A percentile compares a stretch with the other conserved stretches of the same genome.
Evolutionary conservation across 2,797 vertebrate species (phyloP).

Genomic region (Hippopotamyrus pictus): DNA sequence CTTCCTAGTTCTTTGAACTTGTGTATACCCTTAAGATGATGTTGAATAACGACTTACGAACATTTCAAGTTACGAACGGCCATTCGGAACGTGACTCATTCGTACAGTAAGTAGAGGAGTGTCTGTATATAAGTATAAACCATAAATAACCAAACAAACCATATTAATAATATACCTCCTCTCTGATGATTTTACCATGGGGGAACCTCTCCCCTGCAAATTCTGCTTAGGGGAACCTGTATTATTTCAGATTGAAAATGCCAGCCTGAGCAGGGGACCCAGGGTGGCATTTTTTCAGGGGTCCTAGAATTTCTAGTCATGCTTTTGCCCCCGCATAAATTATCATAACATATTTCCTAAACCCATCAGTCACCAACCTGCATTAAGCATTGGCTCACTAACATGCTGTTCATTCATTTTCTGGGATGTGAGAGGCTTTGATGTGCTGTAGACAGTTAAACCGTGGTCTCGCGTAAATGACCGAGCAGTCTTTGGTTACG

Average conservation of each 20-base stretch:
- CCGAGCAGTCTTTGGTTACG: neutral
- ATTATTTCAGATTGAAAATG: neutral
- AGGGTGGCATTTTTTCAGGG: neutral
- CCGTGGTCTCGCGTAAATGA: neutral
- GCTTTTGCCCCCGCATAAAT: neutral
- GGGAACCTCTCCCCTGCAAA: neutral
- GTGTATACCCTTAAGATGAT: neutral
- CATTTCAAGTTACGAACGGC: neutral
- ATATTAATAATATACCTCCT: neutral
- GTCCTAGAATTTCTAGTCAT: neutral
- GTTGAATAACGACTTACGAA: neutral
- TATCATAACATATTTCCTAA: neutral
- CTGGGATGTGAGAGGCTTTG: neutral
- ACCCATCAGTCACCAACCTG: neutral
- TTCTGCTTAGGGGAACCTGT: neutral
- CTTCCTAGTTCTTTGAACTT: neutral
- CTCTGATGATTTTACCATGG: neutral
- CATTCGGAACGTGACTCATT: neutral
- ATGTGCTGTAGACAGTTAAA: neutral
- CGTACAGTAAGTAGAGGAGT: no score
- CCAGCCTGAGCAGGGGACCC: neutral
- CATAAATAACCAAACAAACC: no score
- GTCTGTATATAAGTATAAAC: neutral
- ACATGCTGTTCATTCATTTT: neutral
- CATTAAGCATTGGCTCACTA: neutral